Percentiles rank a stretch among this genome's conserved stretches.
Evolutionary conservation across 2,113 vertebrate species (phyloP).

Genomic region (Sisor rabdophorus): DNA sequence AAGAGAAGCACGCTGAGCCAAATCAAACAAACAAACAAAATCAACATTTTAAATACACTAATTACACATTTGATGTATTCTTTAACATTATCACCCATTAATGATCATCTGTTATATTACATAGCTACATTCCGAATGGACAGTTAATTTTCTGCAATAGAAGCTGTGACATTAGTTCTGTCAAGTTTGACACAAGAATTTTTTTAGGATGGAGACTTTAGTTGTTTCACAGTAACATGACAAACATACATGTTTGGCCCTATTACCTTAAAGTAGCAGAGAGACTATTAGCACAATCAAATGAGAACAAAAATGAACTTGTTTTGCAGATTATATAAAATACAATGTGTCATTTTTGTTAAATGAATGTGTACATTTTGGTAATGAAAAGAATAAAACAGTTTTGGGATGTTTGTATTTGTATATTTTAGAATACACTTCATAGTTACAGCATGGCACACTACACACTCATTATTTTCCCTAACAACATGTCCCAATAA

Average conservation of each 20-base stretch:
- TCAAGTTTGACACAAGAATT: not conserved
- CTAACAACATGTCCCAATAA: not conserved
- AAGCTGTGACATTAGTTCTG: not conserved
- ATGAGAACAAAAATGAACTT: not conserved
- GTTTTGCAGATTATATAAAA: not conserved
- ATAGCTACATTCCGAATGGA: not conserved
- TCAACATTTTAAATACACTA: not conserved
- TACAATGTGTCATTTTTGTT: not conserved
- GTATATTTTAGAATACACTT: not conserved
- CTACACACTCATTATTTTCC: not conserved
- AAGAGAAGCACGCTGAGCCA: constrained; percentile 73
- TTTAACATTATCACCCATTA: not conserved
- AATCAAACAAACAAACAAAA: constrained; percentile 23
- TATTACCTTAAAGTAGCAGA: not conserved
- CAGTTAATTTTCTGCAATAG: not conserved
- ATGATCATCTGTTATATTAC: not conserved
- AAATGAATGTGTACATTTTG: not conserved
- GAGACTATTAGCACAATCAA: not conserved
- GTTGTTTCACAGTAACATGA: not conserved
- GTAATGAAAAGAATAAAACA: not conserved
- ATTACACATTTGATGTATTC: not conserved
- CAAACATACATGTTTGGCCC: not conserved
- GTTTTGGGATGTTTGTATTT: not conserved
- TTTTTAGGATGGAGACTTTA: not conserved
- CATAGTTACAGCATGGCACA: not conserved